A percentile compares a stretch with the other conserved stretches of the same genome.
phyloP scores from a whole-genome alignment of 2,113 vertebrate genomes.

The Thalassoma bifasciatum region DNA sequence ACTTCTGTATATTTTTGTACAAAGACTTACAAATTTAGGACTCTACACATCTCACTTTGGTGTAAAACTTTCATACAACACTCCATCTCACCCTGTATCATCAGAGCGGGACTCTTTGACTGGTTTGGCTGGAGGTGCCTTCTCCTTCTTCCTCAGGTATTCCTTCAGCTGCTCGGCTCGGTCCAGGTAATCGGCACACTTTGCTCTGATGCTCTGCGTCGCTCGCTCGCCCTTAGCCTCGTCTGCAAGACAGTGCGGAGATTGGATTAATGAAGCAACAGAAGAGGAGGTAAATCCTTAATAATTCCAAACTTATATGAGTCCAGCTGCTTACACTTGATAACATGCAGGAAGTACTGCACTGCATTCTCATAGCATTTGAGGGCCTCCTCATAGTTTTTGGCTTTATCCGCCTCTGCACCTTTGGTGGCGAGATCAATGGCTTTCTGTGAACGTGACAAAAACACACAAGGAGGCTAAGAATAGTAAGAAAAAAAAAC shows the following conservation, averaged over 20 bases:
- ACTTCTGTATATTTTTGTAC: too few species aligned
- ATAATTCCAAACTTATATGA: too few species aligned
- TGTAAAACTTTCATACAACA: too few species aligned
- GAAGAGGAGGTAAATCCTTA: too few species aligned
- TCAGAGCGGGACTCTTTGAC: conserved; percentile 89
- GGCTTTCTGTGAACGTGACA: conserved; percentile 87
- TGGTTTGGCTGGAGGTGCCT: conserved; percentile 78
- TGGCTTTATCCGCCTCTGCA: conserved; percentile 93
- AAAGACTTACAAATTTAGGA: too few species aligned
- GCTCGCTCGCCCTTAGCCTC: conserved; percentile 90
- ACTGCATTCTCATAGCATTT: conserved; percentile 90
- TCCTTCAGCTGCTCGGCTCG: conserved; percentile 95
- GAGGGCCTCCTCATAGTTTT: conserved; percentile 95
- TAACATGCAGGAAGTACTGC: conserved; percentile 94
- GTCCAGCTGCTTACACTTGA: conserved; percentile 89
- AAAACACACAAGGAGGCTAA: neutral
- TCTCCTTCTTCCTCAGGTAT: conserved; percentile 90
- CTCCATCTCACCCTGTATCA: conserved; percentile 83
- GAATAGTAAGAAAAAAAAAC: too few species aligned
- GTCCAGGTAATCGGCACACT: conserved; percentile 94
- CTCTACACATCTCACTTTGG: too few species aligned
- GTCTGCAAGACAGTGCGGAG: conserved; percentile 78
- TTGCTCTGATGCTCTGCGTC: conserved; percentile 92
- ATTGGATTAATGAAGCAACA: neutral
- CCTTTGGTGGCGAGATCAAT: conserved; percentile 96